Evolutionary conservation across 1,140 invertebrate genomes (phyloP).

Genomic region (Cotesia vestalis): DNA sequence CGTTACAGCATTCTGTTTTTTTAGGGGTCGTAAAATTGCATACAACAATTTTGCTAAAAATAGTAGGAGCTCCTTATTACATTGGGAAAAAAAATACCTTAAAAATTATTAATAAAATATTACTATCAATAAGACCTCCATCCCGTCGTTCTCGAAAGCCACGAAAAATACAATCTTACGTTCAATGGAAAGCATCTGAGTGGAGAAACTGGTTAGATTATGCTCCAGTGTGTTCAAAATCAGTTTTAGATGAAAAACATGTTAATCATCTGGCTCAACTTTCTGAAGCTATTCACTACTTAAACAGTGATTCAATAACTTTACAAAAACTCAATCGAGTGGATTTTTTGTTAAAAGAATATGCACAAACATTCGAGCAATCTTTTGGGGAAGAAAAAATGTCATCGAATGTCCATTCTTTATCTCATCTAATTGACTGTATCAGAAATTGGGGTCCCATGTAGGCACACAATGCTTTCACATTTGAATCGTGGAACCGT

Average conservation of each 20-base stretch:
- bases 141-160: slow-evolving; percentile 5
- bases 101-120: background rate
- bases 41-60: background rate
- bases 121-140: slow-evolving; percentile 6
- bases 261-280: background rate
- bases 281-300: slow-evolving; percentile 2
- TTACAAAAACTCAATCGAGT: background rate
- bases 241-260: background rate
- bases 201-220: slow-evolving; percentile 28
- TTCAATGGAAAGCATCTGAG: slow-evolving; percentile 7
- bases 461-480: background rate
- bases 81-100: background rate
- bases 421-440: background rate
- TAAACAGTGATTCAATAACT: background rate
- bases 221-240: background rate
- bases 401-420: background rate
- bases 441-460: slow-evolving; percentile 1
- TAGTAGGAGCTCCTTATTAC: background rate
- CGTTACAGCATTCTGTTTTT: no score
- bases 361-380: background rate
- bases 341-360: background rate
- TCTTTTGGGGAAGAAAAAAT: background rate
- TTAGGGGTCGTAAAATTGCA: slow-evolving; percentile 14
- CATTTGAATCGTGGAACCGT: background rate
- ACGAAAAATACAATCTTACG: background rate